Percentiles rank a stretch among this genome's conserved stretches.
Conservation (phyloP, 1,140 invertebrate genomes). For the Bombus huntii region DNA sequence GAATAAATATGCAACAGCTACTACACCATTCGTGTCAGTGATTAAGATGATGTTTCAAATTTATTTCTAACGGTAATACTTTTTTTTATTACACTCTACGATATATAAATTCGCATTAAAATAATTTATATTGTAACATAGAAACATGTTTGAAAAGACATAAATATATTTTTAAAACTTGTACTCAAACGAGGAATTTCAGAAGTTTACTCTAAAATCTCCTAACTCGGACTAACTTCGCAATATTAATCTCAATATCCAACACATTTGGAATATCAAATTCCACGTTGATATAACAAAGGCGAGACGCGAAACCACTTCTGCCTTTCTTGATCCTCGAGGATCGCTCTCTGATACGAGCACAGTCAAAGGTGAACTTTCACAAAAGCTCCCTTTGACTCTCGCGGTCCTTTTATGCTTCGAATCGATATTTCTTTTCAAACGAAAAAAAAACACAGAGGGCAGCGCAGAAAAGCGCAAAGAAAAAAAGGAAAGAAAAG, state of each 20-base stretch:
- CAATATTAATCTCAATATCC: too few species aligned
- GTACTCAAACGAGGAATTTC: too few species aligned
- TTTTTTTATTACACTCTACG: background rate
- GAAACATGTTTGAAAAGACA: background rate
- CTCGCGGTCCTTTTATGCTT: slow-evolving; percentile 11
- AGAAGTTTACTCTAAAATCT: too few species aligned
- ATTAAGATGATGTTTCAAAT: background rate
- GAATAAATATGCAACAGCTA: background rate
- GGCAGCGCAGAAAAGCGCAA: background rate
- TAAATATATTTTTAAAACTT: background rate
- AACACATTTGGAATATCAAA: background rate
- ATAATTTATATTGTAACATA: background rate
- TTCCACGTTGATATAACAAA: background rate
- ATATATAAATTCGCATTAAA: background rate
- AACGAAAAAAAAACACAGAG: too few species aligned
- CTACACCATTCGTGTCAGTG: background rate
- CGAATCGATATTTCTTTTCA: slow-evolving; percentile 32
- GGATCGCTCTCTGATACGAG: background rate
- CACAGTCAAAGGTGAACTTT: slow-evolving; percentile 11
- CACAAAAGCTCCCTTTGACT: slow-evolving; percentile 22
- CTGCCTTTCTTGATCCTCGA: background rate
- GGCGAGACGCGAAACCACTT: background rate
- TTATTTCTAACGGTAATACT: background rate
- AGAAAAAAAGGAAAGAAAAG: background rate
- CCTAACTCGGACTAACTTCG: too few species aligned